Evolutionary conservation across 2,888 invertebrate genomes (phyloP), one percentile per base, ranked within the genome.

Genomic region (Entomobrya multifasciata): DNA sequence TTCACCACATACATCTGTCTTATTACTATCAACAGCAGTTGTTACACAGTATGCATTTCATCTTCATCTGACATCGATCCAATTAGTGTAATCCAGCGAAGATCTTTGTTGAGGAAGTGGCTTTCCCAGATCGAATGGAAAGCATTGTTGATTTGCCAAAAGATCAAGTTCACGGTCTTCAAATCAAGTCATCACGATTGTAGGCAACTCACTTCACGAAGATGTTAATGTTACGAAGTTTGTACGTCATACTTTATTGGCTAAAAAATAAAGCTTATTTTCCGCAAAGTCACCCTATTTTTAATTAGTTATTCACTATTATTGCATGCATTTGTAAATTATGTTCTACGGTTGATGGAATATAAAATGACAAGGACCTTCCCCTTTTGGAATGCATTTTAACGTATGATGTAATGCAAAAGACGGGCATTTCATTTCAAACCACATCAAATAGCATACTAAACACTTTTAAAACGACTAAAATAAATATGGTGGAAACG

Each of bases 131-230:
- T 1, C 25, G 70, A 72, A 72, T 72, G 15, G 4, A 27, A 25
- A 36, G n/a, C 30, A 41, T 70, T 70, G 22, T 47, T 67, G 41
- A 67, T 52, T 17, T 55, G 41, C 80, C 67, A 55, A 67, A 67
- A 52, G 25, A 30, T 65, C 80, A 80, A 41, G 80, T 80, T 80
- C 80, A 80, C 30, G 79, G 67, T 17, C 79, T 36, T 47, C 25
- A 30, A 11, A 30, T 36, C 36, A 36, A n/a, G n/a, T 36, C 36
- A 36, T 36, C 36, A 36, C 8, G 4, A 6, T 36, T 36, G 36
- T 36, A 36, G 36, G 8, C 8, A 36, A 36, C 36, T 36, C 8
- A 6, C 8, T 36, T 6, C 8, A 36, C 36, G 36, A 36, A 36
- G 36, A 36, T 36, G 36, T 6, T 36, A 8, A 36, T 36, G 36